Evolutionary conservation across 2,797 vertebrate species (phyloP).

Genomic region (Eulemur coronatus): DNA sequence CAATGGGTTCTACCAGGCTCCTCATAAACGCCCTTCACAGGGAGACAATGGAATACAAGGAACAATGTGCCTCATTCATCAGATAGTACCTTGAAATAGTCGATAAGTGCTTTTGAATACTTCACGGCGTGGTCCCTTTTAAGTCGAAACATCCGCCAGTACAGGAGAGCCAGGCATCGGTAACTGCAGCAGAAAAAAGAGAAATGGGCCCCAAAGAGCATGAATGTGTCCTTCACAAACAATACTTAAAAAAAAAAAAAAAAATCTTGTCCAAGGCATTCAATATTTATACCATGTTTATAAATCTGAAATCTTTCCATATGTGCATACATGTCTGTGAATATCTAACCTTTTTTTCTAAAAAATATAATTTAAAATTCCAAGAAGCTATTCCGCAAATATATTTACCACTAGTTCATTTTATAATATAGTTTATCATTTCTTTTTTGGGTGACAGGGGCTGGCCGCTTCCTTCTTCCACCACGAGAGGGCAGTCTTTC

Average conservation of each 20-base stretch:
- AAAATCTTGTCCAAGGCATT: neutral
- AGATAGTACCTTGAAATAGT: constrained; percentile 96
- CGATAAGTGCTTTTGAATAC: constrained; percentile 97
- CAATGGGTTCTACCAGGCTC: neutral
- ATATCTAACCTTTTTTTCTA: neutral
- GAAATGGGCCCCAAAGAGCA: neutral
- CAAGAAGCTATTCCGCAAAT: neutral
- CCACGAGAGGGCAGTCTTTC: constrained; percentile 83
- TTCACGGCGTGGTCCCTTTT: constrained; percentile 98
- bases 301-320: neutral
- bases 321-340: neutral
- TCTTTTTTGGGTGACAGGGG: neutral
- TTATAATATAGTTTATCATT: neutral
- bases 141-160: constrained; percentile 99
- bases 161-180: constrained; percentile 96
- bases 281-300: neutral
- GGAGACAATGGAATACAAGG: neutral
- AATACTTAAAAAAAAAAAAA: neutral
- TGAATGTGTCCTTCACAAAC: neutral
- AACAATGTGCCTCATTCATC: neutral
- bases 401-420: neutral
- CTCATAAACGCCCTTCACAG: neutral
- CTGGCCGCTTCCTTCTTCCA: neutral
- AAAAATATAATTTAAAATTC: neutral
- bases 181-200: constrained; percentile 86